A percentile compares a stretch with the other conserved stretches of the same genome.
phyloP scores from a whole-genome alignment of 2,888 invertebrate genomes.

The Morinoia aosen region DNA sequence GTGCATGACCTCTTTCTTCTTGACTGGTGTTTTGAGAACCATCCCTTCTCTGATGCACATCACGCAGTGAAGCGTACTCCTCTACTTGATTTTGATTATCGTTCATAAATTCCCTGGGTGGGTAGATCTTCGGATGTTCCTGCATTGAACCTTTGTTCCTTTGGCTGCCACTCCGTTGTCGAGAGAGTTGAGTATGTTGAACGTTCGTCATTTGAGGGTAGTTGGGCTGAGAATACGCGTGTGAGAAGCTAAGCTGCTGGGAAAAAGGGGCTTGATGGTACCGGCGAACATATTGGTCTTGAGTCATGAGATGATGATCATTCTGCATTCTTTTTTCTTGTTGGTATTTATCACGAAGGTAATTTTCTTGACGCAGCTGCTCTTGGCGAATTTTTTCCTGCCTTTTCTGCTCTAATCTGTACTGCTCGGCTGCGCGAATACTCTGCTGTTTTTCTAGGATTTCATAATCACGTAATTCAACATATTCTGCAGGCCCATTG shows the following conservation, averaged over 20 bases:
- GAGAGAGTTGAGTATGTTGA: constrained; percentile 28
- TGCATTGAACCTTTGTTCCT: not conserved
- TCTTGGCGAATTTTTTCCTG: constrained; percentile 51
- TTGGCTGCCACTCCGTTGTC: constrained; percentile 43
- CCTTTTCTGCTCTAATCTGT: constrained; percentile 48
- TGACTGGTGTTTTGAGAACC: not conserved
- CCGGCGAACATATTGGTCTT: constrained; percentile 59
- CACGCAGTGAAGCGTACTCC: constrained; percentile 65
- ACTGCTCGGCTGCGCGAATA: constrained; percentile 37
- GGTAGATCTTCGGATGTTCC: constrained; percentile 44
- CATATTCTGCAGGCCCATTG: constrained; percentile 40
- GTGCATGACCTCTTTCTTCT: constrained; percentile 43
- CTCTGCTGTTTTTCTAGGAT: constrained; percentile 53
- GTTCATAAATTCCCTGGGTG: constrained; percentile 47
- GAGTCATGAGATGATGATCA: constrained; percentile 58
- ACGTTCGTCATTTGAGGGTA: not conserved
- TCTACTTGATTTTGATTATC: constrained; percentile 48
- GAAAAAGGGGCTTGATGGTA: constrained; percentile 56
- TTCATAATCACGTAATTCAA: constrained; percentile 32
- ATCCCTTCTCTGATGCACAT: constrained; percentile 53
- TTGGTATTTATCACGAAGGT: constrained; percentile 41
- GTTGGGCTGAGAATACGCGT: constrained; percentile 42
- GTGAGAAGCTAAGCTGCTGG: constrained; percentile 42
- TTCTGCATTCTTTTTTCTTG: constrained; percentile 58
- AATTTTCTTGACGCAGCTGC: constrained; percentile 33